phyloP scores from a whole-genome alignment of 2,888 invertebrate genomes.

The Drosophila ochracea region DNA sequence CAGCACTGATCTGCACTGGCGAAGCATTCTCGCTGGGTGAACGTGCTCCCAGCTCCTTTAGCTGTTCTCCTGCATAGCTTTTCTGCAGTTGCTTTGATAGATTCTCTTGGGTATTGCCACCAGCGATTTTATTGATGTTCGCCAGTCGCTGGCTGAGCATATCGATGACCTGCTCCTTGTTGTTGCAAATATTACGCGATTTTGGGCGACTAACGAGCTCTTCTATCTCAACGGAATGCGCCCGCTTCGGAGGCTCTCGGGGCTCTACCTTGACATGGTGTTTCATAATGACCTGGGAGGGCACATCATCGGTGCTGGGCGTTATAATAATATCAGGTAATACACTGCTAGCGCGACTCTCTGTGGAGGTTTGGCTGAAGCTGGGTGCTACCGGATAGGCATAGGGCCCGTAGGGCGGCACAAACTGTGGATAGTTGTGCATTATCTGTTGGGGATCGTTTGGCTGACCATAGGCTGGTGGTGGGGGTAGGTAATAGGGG shows the following conservation, averaged over 20 bases:
- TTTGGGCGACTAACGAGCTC: slow-evolving; percentile 53
- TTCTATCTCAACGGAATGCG: slow-evolving; percentile 74
- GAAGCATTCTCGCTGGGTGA: slow-evolving; percentile 80
- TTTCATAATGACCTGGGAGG: slow-evolving; percentile 76
- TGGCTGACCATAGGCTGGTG: slow-evolving; percentile 61
- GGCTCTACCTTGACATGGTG: slow-evolving; percentile 75
- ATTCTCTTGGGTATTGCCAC: slow-evolving; percentile 71
- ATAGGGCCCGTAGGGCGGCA: slow-evolving; percentile 65
- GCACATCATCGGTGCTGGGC: slow-evolving; percentile 82
- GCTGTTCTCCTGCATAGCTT: slow-evolving; percentile 73
- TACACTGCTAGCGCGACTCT: slow-evolving; percentile 80
- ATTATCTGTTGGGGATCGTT: slow-evolving; percentile 40
- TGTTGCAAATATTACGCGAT: slow-evolving; percentile 50
- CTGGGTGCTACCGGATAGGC: slow-evolving; percentile 75
- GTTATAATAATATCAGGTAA: slow-evolving; percentile 84
- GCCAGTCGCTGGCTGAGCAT: slow-evolving; percentile 78
- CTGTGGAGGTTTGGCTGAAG: slow-evolving; percentile 70
- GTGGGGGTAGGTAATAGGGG: slow-evolving; percentile 74
- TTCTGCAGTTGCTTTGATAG: slow-evolving; percentile 74
- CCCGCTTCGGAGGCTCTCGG: slow-evolving; percentile 62
- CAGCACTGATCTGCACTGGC: slow-evolving; percentile 58
- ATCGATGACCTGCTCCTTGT: slow-evolving; percentile 77
- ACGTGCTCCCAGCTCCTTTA: slow-evolving; percentile 74
- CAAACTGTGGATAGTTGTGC: slow-evolving; percentile 59
- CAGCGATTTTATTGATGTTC: slow-evolving; percentile 73